Conservation (phyloP, 2,797 vertebrate genomes). For the Anguilla pacifica region DNA sequence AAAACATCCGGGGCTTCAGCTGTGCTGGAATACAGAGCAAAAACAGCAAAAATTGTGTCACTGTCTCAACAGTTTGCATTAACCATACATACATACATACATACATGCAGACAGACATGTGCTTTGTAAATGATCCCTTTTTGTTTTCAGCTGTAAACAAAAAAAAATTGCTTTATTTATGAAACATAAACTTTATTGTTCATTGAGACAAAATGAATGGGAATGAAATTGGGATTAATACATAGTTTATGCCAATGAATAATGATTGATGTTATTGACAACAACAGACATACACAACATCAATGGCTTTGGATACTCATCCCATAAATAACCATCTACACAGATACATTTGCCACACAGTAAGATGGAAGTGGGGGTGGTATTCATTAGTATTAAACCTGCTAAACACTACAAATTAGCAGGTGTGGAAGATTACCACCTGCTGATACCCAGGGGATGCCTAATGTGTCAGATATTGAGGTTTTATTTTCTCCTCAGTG, state of each 20-base stretch:
- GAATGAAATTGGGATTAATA: neutral
- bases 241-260: neutral
- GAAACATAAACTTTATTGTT: neutral
- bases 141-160: neutral
- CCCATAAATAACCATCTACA: neutral
- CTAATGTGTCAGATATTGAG: neutral
- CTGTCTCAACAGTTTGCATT: too few relatives aligned
- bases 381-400: constrained; percentile 3
- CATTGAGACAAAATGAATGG: neutral
- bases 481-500: neutral
- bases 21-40: too few relatives aligned
- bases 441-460: neutral
- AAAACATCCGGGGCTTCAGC: too few relatives aligned
- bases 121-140: neutral
- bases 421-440: neutral
- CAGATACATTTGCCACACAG: neutral
- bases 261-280: neutral
- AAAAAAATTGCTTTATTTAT: neutral
- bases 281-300: neutral
- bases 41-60: too few relatives aligned
- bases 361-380: neutral
- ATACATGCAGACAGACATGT: neutral
- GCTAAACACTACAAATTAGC: constrained; percentile 1
- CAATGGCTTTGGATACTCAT: neutral
- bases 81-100: too few relatives aligned